Conservation (phyloP, 2,888 invertebrate species). For the Carcina quercana region DNA sequence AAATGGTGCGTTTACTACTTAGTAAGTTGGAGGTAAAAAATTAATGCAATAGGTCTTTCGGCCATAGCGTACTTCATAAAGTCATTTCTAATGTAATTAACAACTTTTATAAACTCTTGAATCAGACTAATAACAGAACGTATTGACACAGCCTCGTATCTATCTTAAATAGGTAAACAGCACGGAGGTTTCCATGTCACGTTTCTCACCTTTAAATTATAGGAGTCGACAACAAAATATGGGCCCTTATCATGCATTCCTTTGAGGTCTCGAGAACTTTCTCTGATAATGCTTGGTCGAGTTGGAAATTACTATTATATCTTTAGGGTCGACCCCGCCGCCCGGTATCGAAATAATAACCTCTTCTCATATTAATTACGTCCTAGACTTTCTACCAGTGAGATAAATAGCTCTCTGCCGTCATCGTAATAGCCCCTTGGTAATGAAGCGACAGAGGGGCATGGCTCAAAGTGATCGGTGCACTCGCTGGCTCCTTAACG, state of each 20-base stretch:
- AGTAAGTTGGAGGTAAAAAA: no score
- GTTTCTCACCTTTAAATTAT: no score
- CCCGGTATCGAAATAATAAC: slow-evolving; percentile 57
- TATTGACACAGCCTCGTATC: no score
- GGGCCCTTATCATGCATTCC: slow-evolving; percentile 38
- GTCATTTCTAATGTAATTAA: no score
- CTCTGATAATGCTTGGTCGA: slow-evolving; percentile 52
- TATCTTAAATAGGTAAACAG: no score
- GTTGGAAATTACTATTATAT: slow-evolving; percentile 42
- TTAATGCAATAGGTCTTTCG: no score
- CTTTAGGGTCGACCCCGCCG: slow-evolving; percentile 30
- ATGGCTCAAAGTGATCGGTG: slow-evolving; percentile 44
- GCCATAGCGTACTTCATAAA: no score
- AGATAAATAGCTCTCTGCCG: slow-evolving; percentile 44
- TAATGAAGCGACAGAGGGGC: slow-evolving; percentile 47
- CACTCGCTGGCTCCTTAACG: slow-evolving; percentile 32
- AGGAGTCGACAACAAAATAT: no score
- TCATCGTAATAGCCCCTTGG: slow-evolving; percentile 40
- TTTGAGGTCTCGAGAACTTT: slow-evolving; percentile 54
- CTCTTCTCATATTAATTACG: slow-evolving; percentile 65
- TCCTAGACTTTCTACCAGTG: slow-evolving; percentile 54
- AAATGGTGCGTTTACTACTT: no score
- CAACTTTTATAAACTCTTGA: no score
- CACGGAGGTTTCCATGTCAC: no score
- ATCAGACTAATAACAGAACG: no score